Conservation (phyloP, 2,888 invertebrate species). For the Lasioglossum villosulum region DNA sequence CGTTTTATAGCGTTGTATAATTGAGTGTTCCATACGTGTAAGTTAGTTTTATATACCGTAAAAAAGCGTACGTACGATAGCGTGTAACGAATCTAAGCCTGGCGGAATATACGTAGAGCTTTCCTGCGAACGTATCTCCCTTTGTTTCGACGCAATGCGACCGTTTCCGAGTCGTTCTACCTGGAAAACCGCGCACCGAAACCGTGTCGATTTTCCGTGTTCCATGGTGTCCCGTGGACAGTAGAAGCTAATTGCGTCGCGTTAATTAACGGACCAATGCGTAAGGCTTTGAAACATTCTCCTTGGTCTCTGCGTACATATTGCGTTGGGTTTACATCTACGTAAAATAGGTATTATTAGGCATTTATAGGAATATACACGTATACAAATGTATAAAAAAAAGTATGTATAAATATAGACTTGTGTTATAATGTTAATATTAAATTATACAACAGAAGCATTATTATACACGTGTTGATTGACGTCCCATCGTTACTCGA, state of each 20-base stretch:
- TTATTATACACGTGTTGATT: conserved; percentile 4
- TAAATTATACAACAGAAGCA: conserved; percentile 23
- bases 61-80: conserved; percentile 47
- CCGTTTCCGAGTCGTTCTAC: not conserved
- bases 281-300: conserved; percentile 20
- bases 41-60: conserved; percentile 69
- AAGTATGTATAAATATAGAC: conserved; percentile 56
- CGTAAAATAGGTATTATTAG: conserved; percentile 61
- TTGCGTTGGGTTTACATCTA: conserved; percentile 54
- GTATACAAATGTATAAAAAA: conserved; percentile 50
- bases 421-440: conserved; percentile 40
- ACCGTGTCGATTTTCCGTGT: not conserved
- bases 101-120: conserved; percentile 53
- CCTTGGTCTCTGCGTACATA: conserved; percentile 42
- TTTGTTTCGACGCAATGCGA: conserved; percentile 14
- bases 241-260: conserved; percentile 21
- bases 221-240: not conserved
- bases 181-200: not conserved
- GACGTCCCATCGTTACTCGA: conserved; percentile 10
- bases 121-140: conserved; percentile 66
- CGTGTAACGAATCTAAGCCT: conserved; percentile 52
- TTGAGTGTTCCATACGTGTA: conserved; percentile 71
- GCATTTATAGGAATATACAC: conserved; percentile 65
- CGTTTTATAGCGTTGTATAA: conserved; percentile 71
- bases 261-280: conserved; percentile 29